Base-by-base conservation (phyloP, 2,113 vertebrate genomes). In the Gobius niger region DNA sequence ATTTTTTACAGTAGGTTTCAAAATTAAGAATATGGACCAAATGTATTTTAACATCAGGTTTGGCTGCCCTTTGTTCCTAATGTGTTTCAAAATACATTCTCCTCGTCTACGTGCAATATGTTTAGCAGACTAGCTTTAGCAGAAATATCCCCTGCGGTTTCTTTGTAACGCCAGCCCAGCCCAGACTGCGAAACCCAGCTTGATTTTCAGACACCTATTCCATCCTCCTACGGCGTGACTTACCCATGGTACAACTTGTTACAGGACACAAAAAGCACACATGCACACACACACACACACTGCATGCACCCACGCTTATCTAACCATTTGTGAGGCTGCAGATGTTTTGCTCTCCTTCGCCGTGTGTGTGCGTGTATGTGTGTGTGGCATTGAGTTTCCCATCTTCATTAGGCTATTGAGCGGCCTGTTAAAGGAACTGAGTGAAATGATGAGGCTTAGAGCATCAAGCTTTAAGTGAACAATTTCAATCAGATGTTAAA, bases 171-270 rank as follows among this genome's bases (percentile, higher is more conserved):
- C 34, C 68, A 57, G 67, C 52, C 72, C 73, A 24, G 52, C 68
- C 46, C 76, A 19, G 47, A 34, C 54, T 6, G 16, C 70, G 51
- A 47, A 46, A 15, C 40, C 8, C 72, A 8, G 53, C 19, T 66
- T 87, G 73, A 85, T 84, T 82, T 75, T 75, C 49, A 14, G 60
- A 72, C 59, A 72, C 81, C 63, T 57, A 34, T 59, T 75, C 57
- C 54, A 77, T 69, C 70, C 62, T 60, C 67, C 65, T 63, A 75
- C 70, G 66, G 74, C 84, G 88, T 90, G 89, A 86, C 88, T 77
- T 47, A 54, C 77, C 66, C 13, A 42, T 46, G 70, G 85, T 83
- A 85, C 87, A 90, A 80, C 72, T 80, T 71, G 83, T 89, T 90
- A 89, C 34, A 8, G 42, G 18, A 0, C 47, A 50, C 15, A 65